phyloP scores from a whole-genome alignment of 2,113 vertebrate species.

The Takifugu flavidus region DNA sequence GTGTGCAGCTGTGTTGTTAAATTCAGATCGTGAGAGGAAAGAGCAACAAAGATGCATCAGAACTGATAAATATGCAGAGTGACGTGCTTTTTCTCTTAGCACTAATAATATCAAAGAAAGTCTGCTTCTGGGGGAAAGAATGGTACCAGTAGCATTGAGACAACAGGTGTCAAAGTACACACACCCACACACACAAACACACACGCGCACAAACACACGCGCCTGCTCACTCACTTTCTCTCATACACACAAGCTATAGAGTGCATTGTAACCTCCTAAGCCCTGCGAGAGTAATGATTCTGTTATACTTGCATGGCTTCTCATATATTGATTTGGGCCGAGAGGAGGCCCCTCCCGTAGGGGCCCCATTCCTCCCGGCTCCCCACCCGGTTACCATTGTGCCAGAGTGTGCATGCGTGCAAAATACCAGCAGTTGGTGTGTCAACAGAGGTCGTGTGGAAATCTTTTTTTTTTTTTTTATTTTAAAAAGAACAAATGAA shows the following conservation, averaged over 20 bases:
- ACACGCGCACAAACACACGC: constrained; percentile 16
- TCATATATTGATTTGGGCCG: constrained; percentile 76
- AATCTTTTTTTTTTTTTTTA: too few relatives aligned
- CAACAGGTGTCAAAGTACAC: constrained; percentile 65
- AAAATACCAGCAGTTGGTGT: constrained; percentile 63
- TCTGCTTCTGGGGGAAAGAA: constrained; percentile 15
- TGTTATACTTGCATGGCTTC: constrained; percentile 76
- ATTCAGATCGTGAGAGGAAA: constrained; percentile 12
- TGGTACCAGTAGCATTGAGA: constrained; percentile 36
- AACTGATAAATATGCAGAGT: constrained; percentile 13
- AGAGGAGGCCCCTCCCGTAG: constrained; percentile 59
- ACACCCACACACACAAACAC: constrained; percentile 16
- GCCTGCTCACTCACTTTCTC: constrained; percentile 28
- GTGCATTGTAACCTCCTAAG: constrained; percentile 53
- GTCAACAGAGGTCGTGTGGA: neutral
- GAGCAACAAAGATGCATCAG: constrained; percentile 5
- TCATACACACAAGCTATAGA: constrained; percentile 39
- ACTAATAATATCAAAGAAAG: constrained; percentile 37
- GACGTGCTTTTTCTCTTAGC: constrained; percentile 20
- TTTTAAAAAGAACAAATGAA: constrained; percentile 6
- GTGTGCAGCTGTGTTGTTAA: constrained; percentile 18
- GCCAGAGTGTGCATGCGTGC: constrained; percentile 58
- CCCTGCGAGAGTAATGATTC: constrained; percentile 69
- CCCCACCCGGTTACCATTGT: constrained; percentile 56
- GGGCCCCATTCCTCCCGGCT: constrained; percentile 47